Percentiles rank a stretch among this genome's conserved stretches.
Evolutionary conservation across 2,888 invertebrate genomes (phyloP).

Genomic region (Netelia melanura): DNA sequence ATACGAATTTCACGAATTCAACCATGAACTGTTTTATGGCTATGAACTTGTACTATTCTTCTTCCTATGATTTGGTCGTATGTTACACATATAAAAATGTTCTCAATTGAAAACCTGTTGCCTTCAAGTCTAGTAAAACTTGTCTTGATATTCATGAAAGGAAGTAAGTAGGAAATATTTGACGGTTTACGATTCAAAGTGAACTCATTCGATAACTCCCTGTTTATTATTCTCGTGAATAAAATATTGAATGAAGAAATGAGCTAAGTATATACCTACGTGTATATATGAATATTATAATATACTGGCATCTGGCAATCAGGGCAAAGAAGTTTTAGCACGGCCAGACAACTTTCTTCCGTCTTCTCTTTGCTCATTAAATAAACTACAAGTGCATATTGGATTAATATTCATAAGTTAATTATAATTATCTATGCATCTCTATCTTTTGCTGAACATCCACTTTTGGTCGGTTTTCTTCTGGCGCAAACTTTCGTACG

Average conservation of each 20-base stretch:
- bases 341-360: not conserved
- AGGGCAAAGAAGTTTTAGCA: slow-evolving; percentile 10
- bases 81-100: not conserved
- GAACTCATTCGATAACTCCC: not conserved
- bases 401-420: slow-evolving; percentile 50
- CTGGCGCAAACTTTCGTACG: slow-evolving; percentile 15
- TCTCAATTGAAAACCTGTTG: not conserved
- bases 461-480: not conserved
- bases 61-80: not conserved
- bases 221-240: not conserved
- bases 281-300: not conserved
- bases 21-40: too few relatives aligned
- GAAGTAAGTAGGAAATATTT: not conserved
- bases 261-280: not conserved
- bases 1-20: too few relatives aligned
- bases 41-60: not conserved
- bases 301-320: slow-evolving; percentile 14
- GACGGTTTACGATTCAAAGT: not conserved
- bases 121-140: not conserved
- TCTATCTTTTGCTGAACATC: slow-evolving; percentile 23
- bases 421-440: slow-evolving; percentile 55
- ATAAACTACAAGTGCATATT: slow-evolving; percentile 3
- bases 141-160: not conserved
- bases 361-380: not conserved
- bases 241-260: not conserved